Percentiles rank a stretch among this genome's conserved stretches.
Evolutionary conservation across 1,140 invertebrate genomes (phyloP).

Genomic region (Cydia amplana): DNA sequence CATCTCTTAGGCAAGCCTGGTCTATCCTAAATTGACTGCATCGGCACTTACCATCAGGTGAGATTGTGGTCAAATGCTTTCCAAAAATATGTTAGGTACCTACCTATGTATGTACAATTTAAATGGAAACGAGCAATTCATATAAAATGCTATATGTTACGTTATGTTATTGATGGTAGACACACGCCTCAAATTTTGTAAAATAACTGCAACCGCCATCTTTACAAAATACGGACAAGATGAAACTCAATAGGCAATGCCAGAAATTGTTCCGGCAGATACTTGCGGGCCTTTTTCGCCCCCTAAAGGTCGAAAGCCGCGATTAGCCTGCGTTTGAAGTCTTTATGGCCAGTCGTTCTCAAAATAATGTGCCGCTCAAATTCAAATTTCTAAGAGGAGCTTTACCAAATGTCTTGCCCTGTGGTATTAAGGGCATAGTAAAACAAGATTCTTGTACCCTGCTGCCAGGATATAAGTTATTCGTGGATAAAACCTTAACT

Average conservation of each 20-base stretch:
- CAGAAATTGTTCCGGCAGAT: slow-evolving; percentile 60
- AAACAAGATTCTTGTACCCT: slow-evolving; percentile 27
- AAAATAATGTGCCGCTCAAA: slow-evolving; percentile 71
- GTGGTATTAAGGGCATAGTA: slow-evolving; percentile 30
- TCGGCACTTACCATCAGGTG: too few species aligned
- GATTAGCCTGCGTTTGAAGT: slow-evolving; percentile 76
- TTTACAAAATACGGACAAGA: not conserved
- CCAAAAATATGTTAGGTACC: too few species aligned
- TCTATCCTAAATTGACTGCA: too few species aligned
- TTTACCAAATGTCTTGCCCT: slow-evolving; percentile 55
- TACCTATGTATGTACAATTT: too few species aligned
- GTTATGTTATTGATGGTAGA: too few species aligned
- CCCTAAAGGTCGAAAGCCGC: slow-evolving; percentile 72
- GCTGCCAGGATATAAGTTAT: not conserved
- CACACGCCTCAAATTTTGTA: too few species aligned
- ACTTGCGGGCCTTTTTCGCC: slow-evolving; percentile 60
- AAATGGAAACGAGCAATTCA: too few species aligned
- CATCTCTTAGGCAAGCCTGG: too few species aligned
- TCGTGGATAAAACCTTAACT: slow-evolving; percentile 38
- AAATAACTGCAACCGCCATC: not conserved
- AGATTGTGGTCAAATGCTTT: too few species aligned
- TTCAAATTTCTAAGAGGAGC: slow-evolving; percentile 70
- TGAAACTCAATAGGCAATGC: slow-evolving; percentile 39
- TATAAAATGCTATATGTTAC: too few species aligned
- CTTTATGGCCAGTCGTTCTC: slow-evolving; percentile 74